Conservation (phyloP, 2,888 invertebrate genomes). For the Heterodera filipjevi region DNA sequence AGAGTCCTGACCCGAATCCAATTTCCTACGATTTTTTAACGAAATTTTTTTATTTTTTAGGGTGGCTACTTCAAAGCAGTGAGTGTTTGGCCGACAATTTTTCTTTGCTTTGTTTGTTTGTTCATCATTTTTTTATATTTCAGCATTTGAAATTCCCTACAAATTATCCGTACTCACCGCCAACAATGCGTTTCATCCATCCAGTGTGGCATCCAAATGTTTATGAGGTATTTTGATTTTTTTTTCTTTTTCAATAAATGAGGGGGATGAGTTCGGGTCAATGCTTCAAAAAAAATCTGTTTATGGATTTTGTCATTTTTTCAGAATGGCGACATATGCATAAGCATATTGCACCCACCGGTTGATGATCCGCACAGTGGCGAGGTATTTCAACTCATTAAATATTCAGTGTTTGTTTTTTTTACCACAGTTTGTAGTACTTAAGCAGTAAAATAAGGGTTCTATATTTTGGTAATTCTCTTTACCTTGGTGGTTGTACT, state of each 20-base stretch:
- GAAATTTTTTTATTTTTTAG: conserved; percentile 67
- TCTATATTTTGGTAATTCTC: background rate
- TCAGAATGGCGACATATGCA: conserved; percentile 95
- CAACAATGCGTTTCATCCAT: conserved; percentile 92
- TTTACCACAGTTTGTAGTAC: too few species aligned
- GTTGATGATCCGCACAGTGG: conserved; percentile 96
- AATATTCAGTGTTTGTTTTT: too few species aligned
- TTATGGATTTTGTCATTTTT: too few species aligned
- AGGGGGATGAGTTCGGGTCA: too few species aligned
- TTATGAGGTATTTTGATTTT: conserved; percentile 72
- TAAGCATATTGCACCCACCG: conserved; percentile 97
- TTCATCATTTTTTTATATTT: background rate
- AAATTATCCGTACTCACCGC: conserved; percentile 98
- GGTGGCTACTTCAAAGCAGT: conserved; percentile 98
- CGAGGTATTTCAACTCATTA: too few species aligned
- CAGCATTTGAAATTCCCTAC: conserved; percentile 91
- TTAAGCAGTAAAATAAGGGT: background rate
- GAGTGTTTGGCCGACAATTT: background rate
- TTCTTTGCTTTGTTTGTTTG: too few species aligned
- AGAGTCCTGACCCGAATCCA: too few species aligned
- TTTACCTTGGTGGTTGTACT: too few species aligned
- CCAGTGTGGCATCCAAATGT: conserved; percentile 99
- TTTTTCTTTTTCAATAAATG: too few species aligned
- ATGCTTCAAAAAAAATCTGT: too few species aligned
- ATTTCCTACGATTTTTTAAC: background rate